These are phyloP conservation scores for Gallinago undulata DNA, from an alignment of 2,113 vertebrate species.

Conservation along the genomic window DNA sequence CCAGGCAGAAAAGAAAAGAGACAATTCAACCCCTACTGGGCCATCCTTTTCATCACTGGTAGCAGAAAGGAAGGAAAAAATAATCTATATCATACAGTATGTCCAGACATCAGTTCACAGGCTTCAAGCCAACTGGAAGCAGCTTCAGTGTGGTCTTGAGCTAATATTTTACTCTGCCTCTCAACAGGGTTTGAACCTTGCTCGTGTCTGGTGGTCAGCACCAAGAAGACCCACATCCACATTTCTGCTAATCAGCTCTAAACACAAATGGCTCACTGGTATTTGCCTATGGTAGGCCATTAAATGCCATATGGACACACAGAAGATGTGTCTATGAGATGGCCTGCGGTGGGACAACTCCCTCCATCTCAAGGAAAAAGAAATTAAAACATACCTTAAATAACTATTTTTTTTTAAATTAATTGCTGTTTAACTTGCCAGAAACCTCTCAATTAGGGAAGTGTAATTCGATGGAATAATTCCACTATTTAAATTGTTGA, in stretches of 20 bases:
- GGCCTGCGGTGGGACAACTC: neutral
- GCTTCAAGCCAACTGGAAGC: conserved; percentile 21
- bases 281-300: neutral
- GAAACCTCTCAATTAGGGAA: neutral
- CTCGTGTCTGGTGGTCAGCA: neutral
- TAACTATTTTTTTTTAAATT: neutral
- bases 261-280: fast-evolving
- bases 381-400: neutral
- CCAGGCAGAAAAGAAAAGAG: neutral
- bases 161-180: neutral
- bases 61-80: neutral
- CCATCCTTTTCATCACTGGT: neutral
- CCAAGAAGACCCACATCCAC: neutral
- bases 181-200: neutral
- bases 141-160: neutral
- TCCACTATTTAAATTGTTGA: neutral
- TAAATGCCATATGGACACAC: fast-evolving
- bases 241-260: neutral
- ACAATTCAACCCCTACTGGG: neutral
- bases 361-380: neutral
- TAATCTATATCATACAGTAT: neutral
- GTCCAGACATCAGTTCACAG: neutral
- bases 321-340: neutral
- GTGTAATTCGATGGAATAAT: neutral
- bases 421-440: neutral